Base-by-base conservation (phyloP, 1,140 invertebrate genomes). In the Sipha flava region DNA sequence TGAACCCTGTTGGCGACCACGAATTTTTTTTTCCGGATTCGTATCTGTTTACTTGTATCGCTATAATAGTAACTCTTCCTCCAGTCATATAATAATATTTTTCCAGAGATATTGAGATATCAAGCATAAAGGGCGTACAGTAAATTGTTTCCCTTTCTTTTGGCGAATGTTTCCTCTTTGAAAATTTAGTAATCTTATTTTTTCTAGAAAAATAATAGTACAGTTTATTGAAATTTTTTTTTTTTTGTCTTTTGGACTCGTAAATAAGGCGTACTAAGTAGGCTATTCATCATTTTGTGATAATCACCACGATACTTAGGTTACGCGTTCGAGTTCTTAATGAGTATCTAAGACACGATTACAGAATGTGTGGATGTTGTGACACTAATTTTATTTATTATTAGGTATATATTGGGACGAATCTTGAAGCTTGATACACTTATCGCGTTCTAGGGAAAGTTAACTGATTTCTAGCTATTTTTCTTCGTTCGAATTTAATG, bases 321-420 rank as follows among this genome's bases (percentile, higher is more conserved):
- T 75, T 49, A 75, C 72, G 72, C 72, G 29, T 57, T 54, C 9
- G 7, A 26, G 72, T 75, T 23, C 31, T 18, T 75, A 75, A 75
- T 54, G 72, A 75, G 72, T 54, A n/a, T n/a, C 47, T 75, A 21
- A 34, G 45, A 75, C 72, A 75, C 72, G 72, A 75, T 37, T 34
- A 52, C 16, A 34, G 72, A 75, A 54, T 75, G 72, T 75, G 52
- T 77, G 52, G 52, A 59, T 52, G 34, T 43, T 40, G 73, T 77
- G 73, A 77, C 73, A 57, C 59, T 77, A 59, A 77, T 77, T 59
- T 77, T 77, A 77, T 77, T 59, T 77, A 77, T 77, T 77, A 29
- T 34, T 37, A 18, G 12, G n/a, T 75, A 75, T n/a, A n/a, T 57
- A 75, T 75, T 75, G n/a, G 52, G 52, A 43, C 31, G 52, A 57